phyloP scores from a whole-genome alignment of 2,888 invertebrate genomes.

The Harmothoe impar region DNA sequence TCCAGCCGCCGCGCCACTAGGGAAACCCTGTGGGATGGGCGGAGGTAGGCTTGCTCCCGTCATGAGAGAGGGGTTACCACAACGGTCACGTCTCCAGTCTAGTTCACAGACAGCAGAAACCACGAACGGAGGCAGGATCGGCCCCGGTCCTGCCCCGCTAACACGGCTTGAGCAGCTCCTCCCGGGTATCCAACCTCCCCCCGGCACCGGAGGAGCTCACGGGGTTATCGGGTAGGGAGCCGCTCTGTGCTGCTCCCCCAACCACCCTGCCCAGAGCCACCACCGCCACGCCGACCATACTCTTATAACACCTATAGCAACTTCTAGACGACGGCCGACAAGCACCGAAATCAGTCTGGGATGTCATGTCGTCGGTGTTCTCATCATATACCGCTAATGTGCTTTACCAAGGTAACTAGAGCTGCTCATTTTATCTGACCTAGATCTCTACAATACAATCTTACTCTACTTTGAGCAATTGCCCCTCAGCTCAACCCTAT shows the following conservation, averaged over 20 bases:
- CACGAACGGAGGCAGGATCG: conserved; percentile 10
- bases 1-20: neutral
- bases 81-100: neutral
- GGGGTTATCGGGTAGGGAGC: neutral
- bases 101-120: conserved; percentile 23
- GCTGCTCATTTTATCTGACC: neutral
- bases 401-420: conserved; percentile 53
- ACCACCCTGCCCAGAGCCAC: neutral
- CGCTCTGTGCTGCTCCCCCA: neutral
- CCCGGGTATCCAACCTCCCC: neutral
- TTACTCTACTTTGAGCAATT: too few species aligned
- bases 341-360: conserved; percentile 35
- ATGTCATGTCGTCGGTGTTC: conserved; percentile 62
- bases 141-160: neutral
- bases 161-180: conserved; percentile 18
- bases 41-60: conserved; percentile 29
- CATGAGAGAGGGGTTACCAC: conserved; percentile 35
- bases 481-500: too few species aligned
- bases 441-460: neutral
- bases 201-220: neutral
- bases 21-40: conserved; percentile 44
- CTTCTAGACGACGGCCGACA: neutral
- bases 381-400: conserved; percentile 58
- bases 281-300: neutral
- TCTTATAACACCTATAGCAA: neutral